Conservation (phyloP, 2,797 vertebrate species). For the Micromesistius poutassou region DNA sequence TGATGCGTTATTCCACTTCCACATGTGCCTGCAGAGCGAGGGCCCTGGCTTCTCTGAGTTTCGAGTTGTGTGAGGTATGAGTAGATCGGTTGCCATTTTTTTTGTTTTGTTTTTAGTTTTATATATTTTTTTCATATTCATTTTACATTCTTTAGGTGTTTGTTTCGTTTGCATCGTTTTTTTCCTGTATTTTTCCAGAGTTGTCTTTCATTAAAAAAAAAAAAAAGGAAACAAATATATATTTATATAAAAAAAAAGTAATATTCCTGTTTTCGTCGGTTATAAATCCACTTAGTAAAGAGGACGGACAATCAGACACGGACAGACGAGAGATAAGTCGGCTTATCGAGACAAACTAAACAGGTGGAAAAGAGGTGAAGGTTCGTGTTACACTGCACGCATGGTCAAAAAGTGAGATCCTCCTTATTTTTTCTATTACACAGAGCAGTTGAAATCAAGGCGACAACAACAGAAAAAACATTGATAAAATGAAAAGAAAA, state of each 20-base stretch:
- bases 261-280: slow-evolving; percentile 71
- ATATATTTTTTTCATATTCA: slow-evolving; percentile 12
- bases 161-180: slow-evolving; percentile 66
- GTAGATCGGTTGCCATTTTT: slow-evolving; percentile 71
- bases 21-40: slow-evolving; percentile 68
- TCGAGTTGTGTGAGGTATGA: slow-evolving; percentile 83
- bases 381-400: slow-evolving; percentile 78
- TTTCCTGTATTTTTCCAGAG: slow-evolving; percentile 63
- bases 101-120: slow-evolving; percentile 51
- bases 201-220: slow-evolving; percentile 63
- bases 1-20: slow-evolving; percentile 61
- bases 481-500: slow-evolving; percentile 58
- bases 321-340: slow-evolving; percentile 72
- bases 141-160: slow-evolving; percentile 47
- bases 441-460: slow-evolving; percentile 73
- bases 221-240: slow-evolving; percentile 56
- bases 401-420: slow-evolving; percentile 80
- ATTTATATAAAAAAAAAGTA: slow-evolving; percentile 50
- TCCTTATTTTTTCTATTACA: slow-evolving; percentile 69
- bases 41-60: slow-evolving; percentile 73
- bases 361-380: slow-evolving; percentile 73
- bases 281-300: slow-evolving; percentile 75
- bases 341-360: slow-evolving; percentile 74
- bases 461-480: slow-evolving; percentile 67
- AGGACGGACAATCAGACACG: slow-evolving; percentile 73